Conservation (phyloP, 2,797 vertebrate species). For the Tolypeutes matacus region DNA sequence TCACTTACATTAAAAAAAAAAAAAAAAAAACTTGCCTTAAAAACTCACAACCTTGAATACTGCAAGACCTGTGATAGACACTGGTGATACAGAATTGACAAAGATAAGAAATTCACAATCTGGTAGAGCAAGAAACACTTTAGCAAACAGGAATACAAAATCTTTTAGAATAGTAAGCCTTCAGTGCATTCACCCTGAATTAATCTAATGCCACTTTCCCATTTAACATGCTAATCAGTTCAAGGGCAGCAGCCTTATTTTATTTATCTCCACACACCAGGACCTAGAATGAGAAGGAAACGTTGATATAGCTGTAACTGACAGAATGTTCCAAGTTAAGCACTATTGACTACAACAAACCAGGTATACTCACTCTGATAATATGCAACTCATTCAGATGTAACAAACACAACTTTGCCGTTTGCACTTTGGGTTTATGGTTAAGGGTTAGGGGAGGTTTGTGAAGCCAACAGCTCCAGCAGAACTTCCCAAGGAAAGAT, state of each 20-base stretch:
- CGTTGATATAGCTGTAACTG: neutral
- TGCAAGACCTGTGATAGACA: neutral
- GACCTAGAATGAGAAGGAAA: neutral
- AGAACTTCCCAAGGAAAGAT: neutral
- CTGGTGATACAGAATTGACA: neutral
- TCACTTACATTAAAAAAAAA: neutral
- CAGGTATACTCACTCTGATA: neutral
- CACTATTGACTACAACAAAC: neutral
- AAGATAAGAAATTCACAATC: neutral
- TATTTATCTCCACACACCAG: neutral
- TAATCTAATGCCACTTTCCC: neutral
- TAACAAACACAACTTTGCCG: neutral
- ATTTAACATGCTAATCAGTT: neutral
- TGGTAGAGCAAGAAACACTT: neutral
- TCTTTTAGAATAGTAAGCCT: neutral
- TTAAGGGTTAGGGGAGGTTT: neutral
- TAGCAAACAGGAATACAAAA: neutral
- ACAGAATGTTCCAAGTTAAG: neutral
- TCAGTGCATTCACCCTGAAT: neutral
- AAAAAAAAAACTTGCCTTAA: neutral
- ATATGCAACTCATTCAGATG: neutral
- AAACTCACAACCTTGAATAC: neutral
- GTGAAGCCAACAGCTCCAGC: neutral
- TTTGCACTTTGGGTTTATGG: neutral
- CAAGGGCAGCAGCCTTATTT: neutral